phyloP scores from a whole-genome alignment of 2,797 vertebrate species.

The Aselliscus stoliczkanus region DNA sequence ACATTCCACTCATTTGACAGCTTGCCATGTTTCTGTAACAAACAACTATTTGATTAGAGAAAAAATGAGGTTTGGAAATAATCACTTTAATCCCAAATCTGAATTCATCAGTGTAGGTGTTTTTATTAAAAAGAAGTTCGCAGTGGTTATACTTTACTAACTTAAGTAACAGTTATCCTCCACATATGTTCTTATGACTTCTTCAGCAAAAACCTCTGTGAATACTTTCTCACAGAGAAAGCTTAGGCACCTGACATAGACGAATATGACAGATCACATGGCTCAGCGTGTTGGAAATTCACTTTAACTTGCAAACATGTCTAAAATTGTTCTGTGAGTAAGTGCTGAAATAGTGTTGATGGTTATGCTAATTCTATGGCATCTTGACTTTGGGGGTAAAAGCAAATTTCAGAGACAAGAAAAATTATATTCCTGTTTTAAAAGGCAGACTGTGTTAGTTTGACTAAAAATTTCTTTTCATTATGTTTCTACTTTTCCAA shows the following conservation, averaged over 20 bases:
- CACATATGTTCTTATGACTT: constrained; percentile 28
- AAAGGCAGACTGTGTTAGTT: background rate
- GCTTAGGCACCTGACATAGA: constrained; percentile 51
- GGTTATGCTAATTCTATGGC: constrained; percentile 57
- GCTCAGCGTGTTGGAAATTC: constrained; percentile 54
- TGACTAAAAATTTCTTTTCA: background rate
- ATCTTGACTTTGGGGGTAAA: constrained; percentile 49
- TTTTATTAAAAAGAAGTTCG: constrained; percentile 46
- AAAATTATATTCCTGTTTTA: background rate
- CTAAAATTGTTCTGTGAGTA: constrained; percentile 37
- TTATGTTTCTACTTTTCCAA: background rate
- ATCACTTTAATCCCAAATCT: constrained; percentile 33
- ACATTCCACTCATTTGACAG: constrained; percentile 52
- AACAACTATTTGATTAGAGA: constrained; percentile 51
- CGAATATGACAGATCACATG: constrained; percentile 65
- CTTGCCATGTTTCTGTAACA: constrained; percentile 51
- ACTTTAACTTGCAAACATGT: constrained; percentile 58
- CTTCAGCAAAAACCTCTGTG: constrained; percentile 26
- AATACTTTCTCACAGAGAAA: constrained; percentile 53
- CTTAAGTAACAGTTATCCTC: constrained; percentile 44
- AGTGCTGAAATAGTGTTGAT: constrained; percentile 59
- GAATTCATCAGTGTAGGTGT: constrained; percentile 39
- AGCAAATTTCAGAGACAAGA: constrained; percentile 42
- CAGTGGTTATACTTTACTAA: constrained; percentile 34
- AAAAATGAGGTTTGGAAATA: constrained; percentile 59